A percentile compares a stretch with the other conserved stretches of the same genome.
Conservation (phyloP, 2,888 invertebrate species). For the Eupithecia pulchellata region DNA sequence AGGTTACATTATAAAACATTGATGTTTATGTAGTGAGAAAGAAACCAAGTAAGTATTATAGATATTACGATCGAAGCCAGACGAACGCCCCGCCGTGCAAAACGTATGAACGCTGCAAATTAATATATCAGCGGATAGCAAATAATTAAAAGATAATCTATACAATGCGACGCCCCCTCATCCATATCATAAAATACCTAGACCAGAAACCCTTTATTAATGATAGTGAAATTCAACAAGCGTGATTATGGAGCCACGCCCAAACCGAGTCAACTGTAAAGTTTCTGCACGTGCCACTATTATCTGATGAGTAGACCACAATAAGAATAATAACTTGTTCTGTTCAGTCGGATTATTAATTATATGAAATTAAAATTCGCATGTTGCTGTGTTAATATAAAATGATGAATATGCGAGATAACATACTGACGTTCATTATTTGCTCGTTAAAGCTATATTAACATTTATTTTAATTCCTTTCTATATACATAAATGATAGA, state of each 20-base stretch:
- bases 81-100: background rate
- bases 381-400: background rate
- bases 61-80: no score
- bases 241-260: slow-evolving; percentile 34
- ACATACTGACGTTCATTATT: background rate
- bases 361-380: background rate
- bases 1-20: background rate
- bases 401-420: slow-evolving; percentile 9
- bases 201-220: slow-evolving; percentile 1
- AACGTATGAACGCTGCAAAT: background rate
- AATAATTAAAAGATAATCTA: slow-evolving; percentile 5
- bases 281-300: slow-evolving; percentile 19
- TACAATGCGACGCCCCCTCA: background rate
- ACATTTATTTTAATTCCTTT: background rate
- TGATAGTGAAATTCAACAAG: slow-evolving; percentile 23
- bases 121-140: background rate
- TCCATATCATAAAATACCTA: slow-evolving; percentile 9
- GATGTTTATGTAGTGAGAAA: background rate
- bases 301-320: slow-evolving; percentile 15
- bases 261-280: slow-evolving; percentile 22
- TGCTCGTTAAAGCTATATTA: background rate
- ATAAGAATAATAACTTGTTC: slow-evolving; percentile 22
- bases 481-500: background rate
- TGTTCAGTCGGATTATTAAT: slow-evolving; percentile 16
- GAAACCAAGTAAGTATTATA: background rate